A percentile compares a stretch with the other conserved stretches of the same genome.
These are phyloP conservation scores for Drosophila ananassae DNA, from an alignment of 1,140 invertebrate genomes.

Conservation along the genomic window DNA sequence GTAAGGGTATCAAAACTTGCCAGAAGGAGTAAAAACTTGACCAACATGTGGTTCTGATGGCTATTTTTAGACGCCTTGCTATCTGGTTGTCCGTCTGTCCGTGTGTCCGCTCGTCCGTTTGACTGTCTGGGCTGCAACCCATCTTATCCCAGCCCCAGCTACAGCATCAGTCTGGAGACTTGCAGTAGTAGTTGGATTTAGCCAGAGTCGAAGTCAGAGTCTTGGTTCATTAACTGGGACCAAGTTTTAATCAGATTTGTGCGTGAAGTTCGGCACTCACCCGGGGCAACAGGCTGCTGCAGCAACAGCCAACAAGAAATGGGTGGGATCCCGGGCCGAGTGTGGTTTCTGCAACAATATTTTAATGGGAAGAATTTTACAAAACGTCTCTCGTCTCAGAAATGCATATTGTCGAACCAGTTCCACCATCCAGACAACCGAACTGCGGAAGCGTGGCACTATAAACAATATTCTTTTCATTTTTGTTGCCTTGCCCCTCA, in stretches of 20 bases:
- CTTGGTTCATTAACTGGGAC: constrained; percentile 66
- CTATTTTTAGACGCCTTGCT: constrained; percentile 64
- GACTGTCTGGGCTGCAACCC: constrained; percentile 24
- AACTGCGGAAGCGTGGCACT: constrained; percentile 72
- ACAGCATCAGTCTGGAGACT: neutral
- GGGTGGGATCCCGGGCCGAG: constrained; percentile 1
- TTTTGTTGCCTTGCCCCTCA: constrained; percentile 52
- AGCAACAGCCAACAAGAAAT: neutral
- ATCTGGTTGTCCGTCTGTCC: constrained; percentile 39
- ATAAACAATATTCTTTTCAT: constrained; percentile 68
- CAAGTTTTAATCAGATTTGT: constrained; percentile 75
- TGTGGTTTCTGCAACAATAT: constrained; percentile 25
- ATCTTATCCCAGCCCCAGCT: constrained; percentile 8
- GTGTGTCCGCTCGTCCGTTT: neutral
- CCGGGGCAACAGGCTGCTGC: constrained; percentile 29
- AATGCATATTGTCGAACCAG: constrained; percentile 53
- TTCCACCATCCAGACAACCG: constrained; percentile 47
- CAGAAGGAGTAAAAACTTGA: constrained; percentile 57
- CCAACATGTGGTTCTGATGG: constrained; percentile 67
- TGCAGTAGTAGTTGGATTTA: constrained; percentile 29
- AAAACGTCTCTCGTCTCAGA: constrained; percentile 17
- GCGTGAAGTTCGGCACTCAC: constrained; percentile 60
- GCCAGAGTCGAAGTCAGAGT: constrained; percentile 35
- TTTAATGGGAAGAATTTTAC: constrained; percentile 37
- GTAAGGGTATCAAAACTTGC: constrained; percentile 3